These are phyloP conservation scores for Sebastes cheni DNA, from an alignment of 2,797 vertebrate genomes.

Conservation along the genomic window DNA sequence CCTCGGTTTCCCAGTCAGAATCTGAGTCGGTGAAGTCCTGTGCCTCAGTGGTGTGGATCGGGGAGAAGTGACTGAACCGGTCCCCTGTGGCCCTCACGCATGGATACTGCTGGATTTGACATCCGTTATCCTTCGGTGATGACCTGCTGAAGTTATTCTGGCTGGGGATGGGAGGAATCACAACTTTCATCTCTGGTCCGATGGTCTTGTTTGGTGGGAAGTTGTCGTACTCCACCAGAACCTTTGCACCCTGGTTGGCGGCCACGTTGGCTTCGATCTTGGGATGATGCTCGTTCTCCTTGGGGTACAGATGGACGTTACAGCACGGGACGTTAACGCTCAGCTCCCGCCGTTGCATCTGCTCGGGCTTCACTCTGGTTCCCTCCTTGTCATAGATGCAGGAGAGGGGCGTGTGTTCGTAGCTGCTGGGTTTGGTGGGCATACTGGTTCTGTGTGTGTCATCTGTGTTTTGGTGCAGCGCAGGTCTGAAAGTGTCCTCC, in stretches of 20 bases:
- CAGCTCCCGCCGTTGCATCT: slow-evolving; percentile 50
- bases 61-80: slow-evolving; percentile 79
- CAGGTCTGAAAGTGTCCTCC: slow-evolving; percentile 60
- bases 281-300: slow-evolving; percentile 34
- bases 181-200: slow-evolving; percentile 80
- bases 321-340: slow-evolving; percentile 57
- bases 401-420: slow-evolving; percentile 40
- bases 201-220: slow-evolving; percentile 85
- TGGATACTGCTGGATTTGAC: slow-evolving; percentile 63
- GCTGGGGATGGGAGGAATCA: slow-evolving; percentile 78
- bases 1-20: slow-evolving; percentile 85
- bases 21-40: slow-evolving; percentile 80
- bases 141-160: slow-evolving; percentile 69
- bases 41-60: slow-evolving; percentile 64
- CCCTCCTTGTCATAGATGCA: slow-evolving; percentile 67
- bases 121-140: slow-evolving; percentile 57
- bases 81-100: slow-evolving; percentile 29
- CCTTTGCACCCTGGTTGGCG: slow-evolving; percentile 35
- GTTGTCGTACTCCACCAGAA: slow-evolving; percentile 82
- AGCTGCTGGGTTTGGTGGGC: slow-evolving; percentile 50
- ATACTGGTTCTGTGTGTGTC: slow-evolving; percentile 42
- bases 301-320: slow-evolving; percentile 66
- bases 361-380: slow-evolving; percentile 36
- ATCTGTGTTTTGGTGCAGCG: slow-evolving; percentile 43
- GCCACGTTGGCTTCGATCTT: slow-evolving; percentile 17